phyloP scores from a whole-genome alignment of 2,797 vertebrate genomes.

The Otus scops region DNA sequence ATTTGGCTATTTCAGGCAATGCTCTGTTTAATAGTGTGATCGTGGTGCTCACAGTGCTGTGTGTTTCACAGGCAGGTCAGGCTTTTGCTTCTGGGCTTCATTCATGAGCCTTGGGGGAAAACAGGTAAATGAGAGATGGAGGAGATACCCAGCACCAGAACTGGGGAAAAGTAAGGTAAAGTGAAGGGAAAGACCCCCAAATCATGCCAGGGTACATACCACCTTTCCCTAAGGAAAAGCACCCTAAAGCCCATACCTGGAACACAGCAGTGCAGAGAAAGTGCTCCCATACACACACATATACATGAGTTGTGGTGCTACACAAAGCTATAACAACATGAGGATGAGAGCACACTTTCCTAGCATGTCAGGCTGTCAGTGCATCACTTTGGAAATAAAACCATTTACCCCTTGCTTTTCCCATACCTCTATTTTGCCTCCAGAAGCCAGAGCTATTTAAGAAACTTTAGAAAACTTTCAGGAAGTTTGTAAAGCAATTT shows the following conservation, averaged over 20 bases:
- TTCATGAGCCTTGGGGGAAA: accelerated
- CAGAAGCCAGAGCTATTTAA: background rate
- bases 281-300: accelerated
- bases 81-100: background rate
- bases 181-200: background rate
- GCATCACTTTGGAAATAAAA: background rate
- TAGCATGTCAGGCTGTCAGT: background rate
- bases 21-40: background rate
- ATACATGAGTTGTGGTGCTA: accelerated
- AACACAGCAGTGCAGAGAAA: background rate
- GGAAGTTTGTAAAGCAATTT: slow-evolving; percentile 40
- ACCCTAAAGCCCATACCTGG: background rate
- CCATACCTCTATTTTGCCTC: background rate
- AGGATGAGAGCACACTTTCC: background rate
- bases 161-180: background rate
- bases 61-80: background rate
- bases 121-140: background rate
- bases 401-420: background rate
- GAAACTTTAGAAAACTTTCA: slow-evolving; percentile 14
- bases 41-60: accelerated
- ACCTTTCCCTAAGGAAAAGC: background rate
- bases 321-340: background rate
- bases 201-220: background rate
- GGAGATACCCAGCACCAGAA: background rate
- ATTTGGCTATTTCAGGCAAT: background rate